A percentile compares a stretch with the other conserved stretches of the same genome.
Conservation (phyloP, 2,113 vertebrate genomes). For the Colossoma macropomum region DNA sequence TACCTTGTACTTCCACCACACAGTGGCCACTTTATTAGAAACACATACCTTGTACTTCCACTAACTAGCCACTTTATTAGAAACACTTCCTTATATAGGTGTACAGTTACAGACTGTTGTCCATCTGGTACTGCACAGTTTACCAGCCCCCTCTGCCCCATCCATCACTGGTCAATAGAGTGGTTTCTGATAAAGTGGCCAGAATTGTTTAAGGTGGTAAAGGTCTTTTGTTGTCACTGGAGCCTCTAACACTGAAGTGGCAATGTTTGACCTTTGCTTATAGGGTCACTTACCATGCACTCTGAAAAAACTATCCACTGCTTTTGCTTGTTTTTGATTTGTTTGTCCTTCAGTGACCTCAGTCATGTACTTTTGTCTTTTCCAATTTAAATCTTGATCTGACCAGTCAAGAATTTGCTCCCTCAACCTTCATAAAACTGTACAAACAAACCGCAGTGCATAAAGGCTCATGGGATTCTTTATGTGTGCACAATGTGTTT, state of each 20-base stretch:
- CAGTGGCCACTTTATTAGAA: too few relatives aligned
- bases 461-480: background rate
- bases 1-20: too few relatives aligned
- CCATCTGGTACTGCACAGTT: too few relatives aligned
- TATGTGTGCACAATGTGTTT: background rate
- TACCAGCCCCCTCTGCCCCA: too few relatives aligned
- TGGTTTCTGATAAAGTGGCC: background rate
- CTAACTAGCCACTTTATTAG: background rate
- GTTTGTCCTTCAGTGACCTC: background rate
- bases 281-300: background rate
- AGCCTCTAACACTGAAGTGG: background rate
- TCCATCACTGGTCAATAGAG: too few relatives aligned
- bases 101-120: too few relatives aligned
- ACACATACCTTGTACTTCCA: too few relatives aligned
- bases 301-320: background rate
- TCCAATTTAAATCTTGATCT: background rate
- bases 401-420: background rate
- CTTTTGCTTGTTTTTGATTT: background rate
- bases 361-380: background rate
- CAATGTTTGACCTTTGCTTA: background rate
- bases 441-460: slow-evolving; percentile 7
- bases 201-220: background rate
- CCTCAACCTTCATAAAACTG: background rate
- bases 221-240: background rate
- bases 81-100: background rate